Conservation (phyloP, 1,140 invertebrate species). For the Tetranychus cinnabarinus region DNA sequence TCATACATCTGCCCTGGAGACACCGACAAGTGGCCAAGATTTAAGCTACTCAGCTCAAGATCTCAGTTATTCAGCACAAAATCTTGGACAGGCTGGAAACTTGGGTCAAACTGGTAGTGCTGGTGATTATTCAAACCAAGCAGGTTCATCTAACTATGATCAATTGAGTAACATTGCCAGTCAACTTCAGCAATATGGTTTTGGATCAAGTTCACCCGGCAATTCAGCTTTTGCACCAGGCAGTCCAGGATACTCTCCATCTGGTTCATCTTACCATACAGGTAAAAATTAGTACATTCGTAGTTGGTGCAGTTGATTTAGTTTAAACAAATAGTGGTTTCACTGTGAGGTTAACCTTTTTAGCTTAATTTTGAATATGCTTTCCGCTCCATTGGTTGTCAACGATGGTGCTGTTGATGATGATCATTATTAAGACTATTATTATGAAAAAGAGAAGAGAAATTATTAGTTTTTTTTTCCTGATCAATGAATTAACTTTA, state of each 20-base stretch:
- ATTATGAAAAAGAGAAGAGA: too few relatives aligned
- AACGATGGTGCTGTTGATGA: too few relatives aligned
- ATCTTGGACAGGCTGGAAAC: not conserved
- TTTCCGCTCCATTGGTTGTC: too few relatives aligned
- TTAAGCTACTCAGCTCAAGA: conserved; percentile 8
- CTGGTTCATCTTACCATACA: not conserved
- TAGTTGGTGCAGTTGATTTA: too few relatives aligned
- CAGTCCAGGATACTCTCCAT: not conserved
- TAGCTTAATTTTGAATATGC: too few relatives aligned
- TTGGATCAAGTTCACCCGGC: not conserved
- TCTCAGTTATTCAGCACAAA: conserved; percentile 4
- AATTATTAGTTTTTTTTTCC: too few relatives aligned
- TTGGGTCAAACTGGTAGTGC: not conserved
- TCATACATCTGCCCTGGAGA: not conserved
- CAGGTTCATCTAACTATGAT: conserved; percentile 3
- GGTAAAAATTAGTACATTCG: not conserved
- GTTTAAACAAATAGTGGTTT: too few relatives aligned
- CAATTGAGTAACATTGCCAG: conserved; percentile 8
- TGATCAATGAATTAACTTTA: too few relatives aligned
- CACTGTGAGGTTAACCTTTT: too few relatives aligned
- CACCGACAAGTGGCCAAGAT: conserved; percentile 5
- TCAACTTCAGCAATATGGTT: conserved; percentile 6
- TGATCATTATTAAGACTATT: too few relatives aligned
- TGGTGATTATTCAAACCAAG: not conserved
- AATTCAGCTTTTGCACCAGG: not conserved